Percentiles rank a stretch among this genome's conserved stretches.
phyloP scores from a whole-genome alignment of 2,888 invertebrate species.

The Calliopum simillimum region DNA sequence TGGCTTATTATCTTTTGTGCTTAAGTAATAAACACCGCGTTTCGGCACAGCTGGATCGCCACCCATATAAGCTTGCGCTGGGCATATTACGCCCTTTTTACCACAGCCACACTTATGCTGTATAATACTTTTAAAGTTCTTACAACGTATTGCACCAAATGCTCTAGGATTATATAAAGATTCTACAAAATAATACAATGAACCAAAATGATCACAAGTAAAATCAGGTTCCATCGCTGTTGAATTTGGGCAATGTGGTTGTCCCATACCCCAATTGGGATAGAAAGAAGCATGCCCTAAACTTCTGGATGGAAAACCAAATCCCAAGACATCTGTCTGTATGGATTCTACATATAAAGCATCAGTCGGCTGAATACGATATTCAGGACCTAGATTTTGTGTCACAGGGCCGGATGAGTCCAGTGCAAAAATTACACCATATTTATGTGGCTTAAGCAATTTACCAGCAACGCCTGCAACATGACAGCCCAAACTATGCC shows the following conservation, averaged over 20 bases:
- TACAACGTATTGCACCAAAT: slow-evolving; percentile 50
- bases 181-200: slow-evolving; percentile 55
- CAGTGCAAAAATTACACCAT: slow-evolving; percentile 56
- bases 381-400: slow-evolving; percentile 35
- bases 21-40: slow-evolving; percentile 51
- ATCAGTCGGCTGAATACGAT: slow-evolving; percentile 54
- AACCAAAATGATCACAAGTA: slow-evolving; percentile 51
- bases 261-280: slow-evolving; percentile 58
- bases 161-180: slow-evolving; percentile 48
- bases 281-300: slow-evolving; percentile 61
- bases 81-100: slow-evolving; percentile 32
- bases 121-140: slow-evolving; percentile 44
- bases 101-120: slow-evolving; percentile 47
- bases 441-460: slow-evolving; percentile 44
- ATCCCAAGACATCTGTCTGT: slow-evolving; percentile 55
- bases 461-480: slow-evolving; percentile 57
- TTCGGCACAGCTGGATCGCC: slow-evolving; percentile 53
- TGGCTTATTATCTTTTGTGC: slow-evolving; percentile 45
- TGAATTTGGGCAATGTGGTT: slow-evolving; percentile 58
- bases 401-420: slow-evolving; percentile 59
- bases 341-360: slow-evolving; percentile 61
- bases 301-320: slow-evolving; percentile 51
- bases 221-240: slow-evolving; percentile 51
- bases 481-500: slow-evolving; percentile 61
- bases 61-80: slow-evolving; percentile 50